These are phyloP conservation scores for Takifugu ocellatus DNA, from an alignment of 2,797 vertebrate genomes.

Conservation along the genomic window DNA sequence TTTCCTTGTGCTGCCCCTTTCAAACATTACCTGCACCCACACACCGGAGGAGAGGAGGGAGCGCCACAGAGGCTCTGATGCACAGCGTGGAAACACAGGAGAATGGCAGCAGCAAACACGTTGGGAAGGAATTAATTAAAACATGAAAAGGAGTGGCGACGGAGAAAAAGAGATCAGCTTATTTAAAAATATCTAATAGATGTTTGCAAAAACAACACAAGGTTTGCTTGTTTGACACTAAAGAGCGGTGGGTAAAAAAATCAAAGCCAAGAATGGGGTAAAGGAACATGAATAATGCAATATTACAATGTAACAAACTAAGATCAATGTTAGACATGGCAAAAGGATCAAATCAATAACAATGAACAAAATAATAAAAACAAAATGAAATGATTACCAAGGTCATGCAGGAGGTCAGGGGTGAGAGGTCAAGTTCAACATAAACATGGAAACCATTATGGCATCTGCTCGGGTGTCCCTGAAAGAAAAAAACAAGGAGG, in stretches of 20 bases:
- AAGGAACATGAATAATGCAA: not conserved
- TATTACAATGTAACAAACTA: not conserved
- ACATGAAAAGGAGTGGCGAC: no score
- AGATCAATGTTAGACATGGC: conserved; percentile 43
- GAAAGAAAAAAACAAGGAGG: conserved; percentile 97
- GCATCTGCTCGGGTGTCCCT: conserved; percentile 90
- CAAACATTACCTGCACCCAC: conserved; percentile 65
- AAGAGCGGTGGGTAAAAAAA: conserved; percentile 40
- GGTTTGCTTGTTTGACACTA: conserved; percentile 45
- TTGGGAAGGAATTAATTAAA: no score
- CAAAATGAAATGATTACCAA: conserved; percentile 99
- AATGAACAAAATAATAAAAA: conserved; percentile 91
- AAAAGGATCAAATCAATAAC: conserved; percentile 74
- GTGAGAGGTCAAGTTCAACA: conserved; percentile 99
- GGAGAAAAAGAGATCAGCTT: not conserved
- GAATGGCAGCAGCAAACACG: no score
- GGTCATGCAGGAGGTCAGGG: conserved; percentile 98
- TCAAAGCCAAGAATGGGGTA: not conserved
- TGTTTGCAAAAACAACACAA: conserved; percentile 8
- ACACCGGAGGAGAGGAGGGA: conserved; percentile 30
- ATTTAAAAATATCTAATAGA: not conserved
- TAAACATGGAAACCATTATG: conserved; percentile 99
- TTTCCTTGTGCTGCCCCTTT: conserved; percentile 62
- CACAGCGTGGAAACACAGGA: conserved; percentile 35
- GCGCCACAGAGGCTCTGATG: conserved; percentile 49